Conservation (phyloP, 2,797 vertebrate genomes). For the Megaceryle alcyon region DNA sequence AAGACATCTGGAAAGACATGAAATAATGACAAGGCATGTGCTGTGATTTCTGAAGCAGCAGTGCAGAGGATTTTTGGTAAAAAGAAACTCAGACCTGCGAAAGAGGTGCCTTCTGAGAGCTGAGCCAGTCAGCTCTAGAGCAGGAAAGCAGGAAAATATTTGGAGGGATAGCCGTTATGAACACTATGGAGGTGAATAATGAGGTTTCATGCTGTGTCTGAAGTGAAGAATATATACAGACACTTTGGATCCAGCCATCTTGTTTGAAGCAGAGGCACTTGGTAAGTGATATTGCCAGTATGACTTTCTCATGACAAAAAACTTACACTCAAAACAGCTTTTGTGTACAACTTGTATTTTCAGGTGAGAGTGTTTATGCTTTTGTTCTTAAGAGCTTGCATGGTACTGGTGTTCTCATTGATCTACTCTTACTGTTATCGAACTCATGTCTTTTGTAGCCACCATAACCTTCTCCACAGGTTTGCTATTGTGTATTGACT, state of each 20-base stretch:
- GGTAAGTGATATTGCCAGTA: neutral
- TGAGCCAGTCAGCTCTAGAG: accelerated
- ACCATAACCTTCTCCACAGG: neutral
- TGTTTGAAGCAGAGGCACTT: neutral
- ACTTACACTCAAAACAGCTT: neutral
- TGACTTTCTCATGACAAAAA: neutral
- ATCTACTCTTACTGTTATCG: neutral
- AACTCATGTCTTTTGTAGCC: neutral
- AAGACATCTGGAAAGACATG: neutral
- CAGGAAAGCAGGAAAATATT: neutral
- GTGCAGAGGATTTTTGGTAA: neutral
- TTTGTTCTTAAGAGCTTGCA: neutral
- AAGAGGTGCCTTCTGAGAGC: neutral
- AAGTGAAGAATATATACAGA: neutral
- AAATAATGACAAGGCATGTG: neutral
- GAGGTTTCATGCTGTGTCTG: neutral
- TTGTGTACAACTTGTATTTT: neutral
- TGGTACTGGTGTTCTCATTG: neutral
- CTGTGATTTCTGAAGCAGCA: neutral
- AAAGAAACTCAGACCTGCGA: neutral
- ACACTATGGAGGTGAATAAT: neutral
- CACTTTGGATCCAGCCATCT: neutral
- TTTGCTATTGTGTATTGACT: neutral
- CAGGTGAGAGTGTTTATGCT: neutral
- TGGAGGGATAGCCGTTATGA: neutral